A percentile compares a stretch with the other conserved stretches of the same genome.
Conservation (phyloP, 2,797 vertebrate species). For the Nannoperca australis region DNA sequence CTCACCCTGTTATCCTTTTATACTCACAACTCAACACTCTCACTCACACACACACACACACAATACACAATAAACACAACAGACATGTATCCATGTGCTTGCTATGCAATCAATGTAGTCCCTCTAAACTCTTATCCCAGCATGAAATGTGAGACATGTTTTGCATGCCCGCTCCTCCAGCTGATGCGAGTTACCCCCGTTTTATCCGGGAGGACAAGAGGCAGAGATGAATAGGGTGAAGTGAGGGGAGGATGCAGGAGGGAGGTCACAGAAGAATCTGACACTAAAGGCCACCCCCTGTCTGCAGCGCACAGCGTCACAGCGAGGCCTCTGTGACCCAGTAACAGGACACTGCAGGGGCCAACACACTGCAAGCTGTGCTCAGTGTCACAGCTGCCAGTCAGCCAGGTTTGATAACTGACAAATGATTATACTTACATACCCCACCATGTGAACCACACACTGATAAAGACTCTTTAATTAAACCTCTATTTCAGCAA, state of each 20-base stretch:
- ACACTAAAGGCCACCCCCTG: slow-evolving; percentile 65
- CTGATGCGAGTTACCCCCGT: slow-evolving; percentile 30
- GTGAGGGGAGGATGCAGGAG: slow-evolving; percentile 37
- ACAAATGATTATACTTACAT: slow-evolving; percentile 48
- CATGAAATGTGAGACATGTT: slow-evolving; percentile 46
- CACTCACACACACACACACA: slow-evolving; percentile 6
- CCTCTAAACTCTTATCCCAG: slow-evolving; percentile 50
- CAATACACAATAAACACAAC: background rate
- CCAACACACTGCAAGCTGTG: slow-evolving; percentile 70
- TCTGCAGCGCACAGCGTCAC: slow-evolving; percentile 55
- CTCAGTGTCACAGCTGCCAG: slow-evolving; percentile 73
- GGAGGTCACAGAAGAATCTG: slow-evolving; percentile 68
- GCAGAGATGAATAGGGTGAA: slow-evolving; percentile 48
- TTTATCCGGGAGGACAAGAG: slow-evolving; percentile 38
- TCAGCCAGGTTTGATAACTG: slow-evolving; percentile 67
- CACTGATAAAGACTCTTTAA: slow-evolving; percentile 53
- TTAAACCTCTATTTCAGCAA: slow-evolving; percentile 54
- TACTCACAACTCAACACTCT: slow-evolving; percentile 24
- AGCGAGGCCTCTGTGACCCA: slow-evolving; percentile 65
- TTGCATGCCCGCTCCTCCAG: slow-evolving; percentile 46
- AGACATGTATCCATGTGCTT: slow-evolving; percentile 7
- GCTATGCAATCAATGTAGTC: slow-evolving; percentile 47
- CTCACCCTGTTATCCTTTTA: slow-evolving; percentile 37
- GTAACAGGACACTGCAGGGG: slow-evolving; percentile 67
- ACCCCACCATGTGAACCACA: slow-evolving; percentile 40